Evolutionary conservation across 2,797 vertebrate genomes (phyloP).

Genomic region (Sus cebifrons): DNA sequence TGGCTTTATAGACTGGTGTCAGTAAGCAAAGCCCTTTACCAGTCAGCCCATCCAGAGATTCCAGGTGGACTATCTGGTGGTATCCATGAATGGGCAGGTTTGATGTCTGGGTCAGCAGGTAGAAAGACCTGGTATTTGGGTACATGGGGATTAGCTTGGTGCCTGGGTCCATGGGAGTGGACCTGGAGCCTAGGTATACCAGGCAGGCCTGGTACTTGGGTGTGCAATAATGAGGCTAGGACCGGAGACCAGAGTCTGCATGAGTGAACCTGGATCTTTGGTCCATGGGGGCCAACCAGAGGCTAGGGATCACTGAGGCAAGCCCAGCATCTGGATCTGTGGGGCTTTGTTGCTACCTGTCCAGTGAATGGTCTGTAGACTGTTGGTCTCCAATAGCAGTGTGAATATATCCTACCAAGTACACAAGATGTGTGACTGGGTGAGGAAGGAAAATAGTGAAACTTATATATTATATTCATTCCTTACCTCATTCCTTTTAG

Average conservation of each 20-base stretch:
- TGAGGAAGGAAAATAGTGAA: background rate
- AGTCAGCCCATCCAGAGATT: background rate
- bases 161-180: background rate
- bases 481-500: background rate
- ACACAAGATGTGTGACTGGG: background rate
- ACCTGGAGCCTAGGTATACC: background rate
- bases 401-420: background rate
- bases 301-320: too few species aligned
- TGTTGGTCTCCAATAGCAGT: background rate
- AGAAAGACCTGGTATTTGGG: background rate
- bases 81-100: background rate
- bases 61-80: too few species aligned
- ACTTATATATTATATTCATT: background rate
- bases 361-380: background rate
- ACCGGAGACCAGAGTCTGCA: background rate
- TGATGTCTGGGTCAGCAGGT: too few species aligned
- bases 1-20: background rate
- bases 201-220: background rate
- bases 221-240: background rate
- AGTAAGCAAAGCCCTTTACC: background rate
- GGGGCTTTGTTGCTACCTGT: background rate
- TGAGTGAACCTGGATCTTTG: too few species aligned
- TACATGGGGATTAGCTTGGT: background rate
- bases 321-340: background rate
- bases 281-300: too few species aligned